Evolutionary conservation across 2,113 vertebrate genomes (phyloP), one percentile per base, ranked within the genome.

Genomic region (Todiramphus saurophagus): DNA sequence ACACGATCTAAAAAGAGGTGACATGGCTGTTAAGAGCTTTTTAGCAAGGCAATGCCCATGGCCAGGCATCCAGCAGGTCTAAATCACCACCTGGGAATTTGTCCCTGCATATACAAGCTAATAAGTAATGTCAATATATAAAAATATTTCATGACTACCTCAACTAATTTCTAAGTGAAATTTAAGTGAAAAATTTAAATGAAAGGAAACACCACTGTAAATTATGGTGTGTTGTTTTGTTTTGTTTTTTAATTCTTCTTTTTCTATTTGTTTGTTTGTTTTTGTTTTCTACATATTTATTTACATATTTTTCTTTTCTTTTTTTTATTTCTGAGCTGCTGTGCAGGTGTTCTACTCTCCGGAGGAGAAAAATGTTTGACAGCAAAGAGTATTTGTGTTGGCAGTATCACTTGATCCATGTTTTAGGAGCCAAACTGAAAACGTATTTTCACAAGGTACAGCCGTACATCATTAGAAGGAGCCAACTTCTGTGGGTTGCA

Each of bases 361-460:
- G 68, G 68, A 91, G 69, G 43, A 86, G 59, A 68, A 70, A 77
- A 81, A 77, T 87, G 46, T 69, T 95, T 89, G 94, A 95, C 87
- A 95, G 94, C 33, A 89, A 70, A 93, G 63, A 73, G 70, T 96
- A 95, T 92, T 93, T 93, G 15, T 90, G 58, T 50, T 95, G 94
- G 74, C 95, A 95, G 58, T 60, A 80, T 80, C 83, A 27, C 53
- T 86, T 87, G 80, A 84, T 94, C 93, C 88, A 31, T 79, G 75
- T 90, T 95, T 87, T 83, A 82, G 74, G 41, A 95, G 37, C 75
- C 91, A 89, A 94, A 89, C 2, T 74, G 77, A 90, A 95, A 96
- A 62, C 10, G 2, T 59, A 76, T 89, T 92, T 95, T 82, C 53
- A 56, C 43, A 72, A 88, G 72, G 27, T 51, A 24, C 50, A 89